These are phyloP conservation scores for Acronicta psi DNA, from an alignment of 2,888 invertebrate genomes.

Conservation along the genomic window DNA sequence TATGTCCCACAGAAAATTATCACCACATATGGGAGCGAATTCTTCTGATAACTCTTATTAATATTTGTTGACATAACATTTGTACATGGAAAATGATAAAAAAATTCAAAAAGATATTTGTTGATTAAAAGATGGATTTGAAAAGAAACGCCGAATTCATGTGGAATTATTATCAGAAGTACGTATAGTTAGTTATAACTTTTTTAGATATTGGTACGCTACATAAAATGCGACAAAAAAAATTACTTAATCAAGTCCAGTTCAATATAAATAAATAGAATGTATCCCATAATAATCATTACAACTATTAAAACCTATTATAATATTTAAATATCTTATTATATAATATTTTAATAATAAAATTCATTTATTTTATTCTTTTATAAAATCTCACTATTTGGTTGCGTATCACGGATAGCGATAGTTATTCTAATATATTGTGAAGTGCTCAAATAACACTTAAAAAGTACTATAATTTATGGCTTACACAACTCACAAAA, in stretches of 20 bases:
- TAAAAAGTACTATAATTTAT: conserved; percentile 18
- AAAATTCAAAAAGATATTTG: too few species aligned
- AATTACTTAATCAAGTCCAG: conserved; percentile 29
- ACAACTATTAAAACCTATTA: conserved; percentile 54
- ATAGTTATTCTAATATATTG: conserved; percentile 43
- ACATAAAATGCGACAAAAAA: neutral
- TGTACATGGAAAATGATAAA: too few species aligned
- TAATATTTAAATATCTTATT: conserved; percentile 1
- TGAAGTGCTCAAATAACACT: conserved; percentile 43
- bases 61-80: too few species aligned
- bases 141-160: too few species aligned
- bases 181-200: too few species aligned
- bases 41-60: too few species aligned
- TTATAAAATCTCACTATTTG: conserved; percentile 81
- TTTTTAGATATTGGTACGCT: too few species aligned
- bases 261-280: conserved; percentile 43
- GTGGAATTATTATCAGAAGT: too few species aligned
- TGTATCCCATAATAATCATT: conserved; percentile 30
- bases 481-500: neutral
- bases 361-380: conserved; percentile 54
- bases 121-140: too few species aligned
- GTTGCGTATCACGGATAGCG: conserved; percentile 62
- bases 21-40: too few species aligned
- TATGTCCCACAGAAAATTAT: too few species aligned
- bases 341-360: conserved; percentile 53